Base-by-base conservation (phyloP, 2,113 vertebrate genomes). In the Sorex araneus region DNA sequence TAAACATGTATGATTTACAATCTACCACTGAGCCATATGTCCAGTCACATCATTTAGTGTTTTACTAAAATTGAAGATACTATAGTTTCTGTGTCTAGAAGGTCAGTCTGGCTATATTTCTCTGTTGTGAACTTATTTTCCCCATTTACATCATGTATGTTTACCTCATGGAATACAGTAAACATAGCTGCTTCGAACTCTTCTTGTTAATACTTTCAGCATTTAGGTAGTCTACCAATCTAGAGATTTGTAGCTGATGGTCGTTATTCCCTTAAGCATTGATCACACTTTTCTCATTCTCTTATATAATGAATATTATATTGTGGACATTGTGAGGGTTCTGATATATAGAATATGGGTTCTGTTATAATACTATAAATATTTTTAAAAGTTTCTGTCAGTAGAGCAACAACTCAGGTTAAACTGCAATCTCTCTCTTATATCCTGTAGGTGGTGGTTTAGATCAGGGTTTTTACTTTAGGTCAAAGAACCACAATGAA, bases 21-120 rank as follows among this genome's bases (percentile, higher is more conserved):
- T 50, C 47, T 50, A 50, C 47, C 47, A 50, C 47, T 50, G 47
- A 50, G 47, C 9, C 13, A 12, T 50, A 50, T 12, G 47, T 50
- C 47, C 10, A 50, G 47, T 66, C 27, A 11, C 23, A 36, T 40
- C 12, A 50, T 70, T 30, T 19, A 34, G 30, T 36, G 10, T 63
- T 84, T 90, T 90, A 54, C 13, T 43, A 50, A 87, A 90, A 92
- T 54, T 88, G 90, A 11, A 75, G 19, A 36, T 45, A 82, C 28
- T 76, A 54, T 28, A 36, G 5, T 54, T 89, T 90, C 70, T 32
- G 86, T 6, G 82, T 91, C 25, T 57, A 70, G 40, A 80, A 91
- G 19, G 36, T 34, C 21, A 2, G 79, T 84, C 84, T 80, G 36
- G 11, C 82, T 86, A 11, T 78, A 77, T 69, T 74, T 89, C 63